Evolutionary conservation across 2,113 vertebrate species (phyloP).

Genomic region (Callipepla californica): DNA sequence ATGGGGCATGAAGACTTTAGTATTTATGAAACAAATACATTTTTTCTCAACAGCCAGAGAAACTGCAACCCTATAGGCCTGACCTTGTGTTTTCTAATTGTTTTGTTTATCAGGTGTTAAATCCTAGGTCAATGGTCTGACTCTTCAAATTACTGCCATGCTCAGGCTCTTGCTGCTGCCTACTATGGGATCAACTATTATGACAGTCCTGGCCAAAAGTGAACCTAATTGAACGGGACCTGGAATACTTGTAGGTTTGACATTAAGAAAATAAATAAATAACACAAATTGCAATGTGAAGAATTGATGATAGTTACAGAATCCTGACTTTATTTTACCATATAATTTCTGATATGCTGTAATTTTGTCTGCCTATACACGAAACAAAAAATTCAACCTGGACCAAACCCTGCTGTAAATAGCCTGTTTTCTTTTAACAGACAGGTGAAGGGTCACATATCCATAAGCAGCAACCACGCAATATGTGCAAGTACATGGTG

Average conservation of each 20-base stretch:
- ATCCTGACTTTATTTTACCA: not conserved
- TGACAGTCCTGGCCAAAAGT: not conserved
- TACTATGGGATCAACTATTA: not conserved
- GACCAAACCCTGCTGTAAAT: not conserved
- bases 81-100: not conserved
- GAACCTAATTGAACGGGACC: not conserved
- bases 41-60: not conserved
- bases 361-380: not conserved
- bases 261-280: not conserved
- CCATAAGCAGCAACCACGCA: not conserved
- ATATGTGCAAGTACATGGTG: fast-evolving
- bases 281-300: not conserved
- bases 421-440: not conserved
- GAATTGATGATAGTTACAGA: not conserved
- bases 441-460: not conserved
- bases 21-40: not conserved
- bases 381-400: not conserved
- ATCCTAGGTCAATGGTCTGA: not conserved
- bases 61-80: not conserved
- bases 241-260: fast-evolving
- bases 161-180: not conserved
- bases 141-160: not conserved
- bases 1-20: not conserved
- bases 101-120: not conserved
- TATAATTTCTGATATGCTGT: not conserved